Evolutionary conservation across 1,140 invertebrate species (phyloP).

Genomic region (Trypoxylus dichotomus): DNA sequence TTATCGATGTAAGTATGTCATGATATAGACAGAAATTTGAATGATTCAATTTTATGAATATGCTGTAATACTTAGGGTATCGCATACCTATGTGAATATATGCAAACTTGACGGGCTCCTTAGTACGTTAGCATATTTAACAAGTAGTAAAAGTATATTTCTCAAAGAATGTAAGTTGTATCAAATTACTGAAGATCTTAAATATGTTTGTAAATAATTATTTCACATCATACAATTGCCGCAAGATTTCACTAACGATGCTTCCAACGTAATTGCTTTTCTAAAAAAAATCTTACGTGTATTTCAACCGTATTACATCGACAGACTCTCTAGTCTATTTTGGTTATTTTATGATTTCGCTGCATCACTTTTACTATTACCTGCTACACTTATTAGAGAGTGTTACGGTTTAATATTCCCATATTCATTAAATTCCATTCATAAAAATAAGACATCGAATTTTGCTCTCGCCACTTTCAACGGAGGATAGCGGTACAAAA

Average conservation of each 20-base stretch:
- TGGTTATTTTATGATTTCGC: not conserved
- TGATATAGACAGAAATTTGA: not conserved
- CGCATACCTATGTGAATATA: not conserved
- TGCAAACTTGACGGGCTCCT: too few species aligned
- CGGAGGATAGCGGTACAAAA: not conserved
- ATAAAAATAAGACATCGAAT: not conserved
- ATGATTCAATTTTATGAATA: not conserved
- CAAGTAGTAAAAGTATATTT: too few species aligned
- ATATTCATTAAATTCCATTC: constrained; percentile 27
- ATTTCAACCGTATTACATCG: not conserved
- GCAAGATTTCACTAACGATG: not conserved
- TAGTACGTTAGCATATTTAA: too few species aligned
- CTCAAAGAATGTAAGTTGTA: not conserved
- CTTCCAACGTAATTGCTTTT: not conserved
- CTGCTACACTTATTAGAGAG: not conserved
- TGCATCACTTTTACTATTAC: constrained; percentile 3
- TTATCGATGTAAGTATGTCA: not conserved
- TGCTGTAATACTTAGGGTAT: not conserved
- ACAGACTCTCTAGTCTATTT: not conserved
- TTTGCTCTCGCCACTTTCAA: not conserved
- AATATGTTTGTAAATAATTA: too few species aligned
- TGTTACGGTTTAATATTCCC: constrained; percentile 9
- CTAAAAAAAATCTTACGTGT: not conserved
- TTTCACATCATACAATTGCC: not conserved
- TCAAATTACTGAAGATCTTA: too few species aligned